Evolutionary conservation across 2,888 invertebrate genomes (phyloP).

Genomic region (Plagodis dolabraria): DNA sequence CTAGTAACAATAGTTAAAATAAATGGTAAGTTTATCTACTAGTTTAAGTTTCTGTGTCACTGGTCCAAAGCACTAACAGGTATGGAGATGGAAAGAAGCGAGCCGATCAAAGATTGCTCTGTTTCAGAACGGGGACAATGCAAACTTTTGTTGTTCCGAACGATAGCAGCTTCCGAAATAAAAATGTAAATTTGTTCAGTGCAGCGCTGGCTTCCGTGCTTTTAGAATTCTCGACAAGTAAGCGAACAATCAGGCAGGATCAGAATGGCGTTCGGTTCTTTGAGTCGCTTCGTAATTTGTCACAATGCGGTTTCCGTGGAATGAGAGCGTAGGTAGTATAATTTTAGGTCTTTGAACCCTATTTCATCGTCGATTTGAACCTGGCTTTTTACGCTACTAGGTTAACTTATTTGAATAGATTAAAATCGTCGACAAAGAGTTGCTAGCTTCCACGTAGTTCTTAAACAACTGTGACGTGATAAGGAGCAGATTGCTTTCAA

Average conservation of each 20-base stretch:
- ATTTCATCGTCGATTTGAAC: neutral
- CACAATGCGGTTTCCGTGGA: slow-evolving; percentile 37
- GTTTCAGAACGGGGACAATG: slow-evolving; percentile 66
- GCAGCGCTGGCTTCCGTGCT: slow-evolving; percentile 56
- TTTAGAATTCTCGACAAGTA: slow-evolving; percentile 61
- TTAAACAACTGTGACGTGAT: too few relatives aligned
- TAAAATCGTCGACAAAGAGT: too few relatives aligned
- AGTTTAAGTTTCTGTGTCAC: slow-evolving; percentile 7
- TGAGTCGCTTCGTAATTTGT: slow-evolving; percentile 51
- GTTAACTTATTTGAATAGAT: too few relatives aligned
- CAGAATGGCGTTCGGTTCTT: slow-evolving; percentile 42
- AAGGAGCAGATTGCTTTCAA: too few relatives aligned
- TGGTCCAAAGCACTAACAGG: slow-evolving; percentile 45
- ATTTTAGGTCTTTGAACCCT: slow-evolving; percentile 12
- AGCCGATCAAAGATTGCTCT: slow-evolving; percentile 76
- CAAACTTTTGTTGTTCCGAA: slow-evolving; percentile 66
- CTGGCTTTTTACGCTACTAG: too few relatives aligned
- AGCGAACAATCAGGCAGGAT: slow-evolving; percentile 57
- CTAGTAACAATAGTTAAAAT: too few relatives aligned
- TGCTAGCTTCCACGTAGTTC: too few relatives aligned
- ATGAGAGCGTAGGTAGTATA: slow-evolving; percentile 8
- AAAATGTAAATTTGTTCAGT: slow-evolving; percentile 74
- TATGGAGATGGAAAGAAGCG: slow-evolving; percentile 56
- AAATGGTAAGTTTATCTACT: neutral
- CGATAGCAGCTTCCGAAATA: slow-evolving; percentile 66